Evolutionary conservation across 1,140 invertebrate genomes (phyloP).

Genomic region (Acromyrmex charruanus): DNA sequence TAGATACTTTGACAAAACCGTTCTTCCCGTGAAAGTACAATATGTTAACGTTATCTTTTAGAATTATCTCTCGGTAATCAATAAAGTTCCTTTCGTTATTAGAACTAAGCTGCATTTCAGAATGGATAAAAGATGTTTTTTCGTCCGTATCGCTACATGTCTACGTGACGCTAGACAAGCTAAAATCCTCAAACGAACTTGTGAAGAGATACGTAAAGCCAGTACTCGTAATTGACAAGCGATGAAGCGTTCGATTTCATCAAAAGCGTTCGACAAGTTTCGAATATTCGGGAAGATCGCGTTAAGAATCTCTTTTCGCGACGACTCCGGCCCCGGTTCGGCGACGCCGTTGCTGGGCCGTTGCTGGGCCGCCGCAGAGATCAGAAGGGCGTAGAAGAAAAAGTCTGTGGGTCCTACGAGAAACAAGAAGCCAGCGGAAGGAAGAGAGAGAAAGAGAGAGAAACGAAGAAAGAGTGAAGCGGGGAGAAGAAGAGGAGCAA

Average conservation of each 20-base stretch:
- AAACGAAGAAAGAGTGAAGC: slow-evolving; percentile 49
- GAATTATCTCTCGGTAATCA: not conserved
- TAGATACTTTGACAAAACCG: no score
- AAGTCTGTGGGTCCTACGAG: slow-evolving; percentile 69
- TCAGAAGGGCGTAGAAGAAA: slow-evolving; percentile 74
- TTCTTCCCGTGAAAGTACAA: no score
- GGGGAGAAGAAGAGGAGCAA: slow-evolving; percentile 66
- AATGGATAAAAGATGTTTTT: not conserved
- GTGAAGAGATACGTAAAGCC: no score
- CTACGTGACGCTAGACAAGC: not conserved
- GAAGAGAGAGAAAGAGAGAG: slow-evolving; percentile 60
- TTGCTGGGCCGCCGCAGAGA: slow-evolving; percentile 71
- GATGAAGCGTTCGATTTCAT: not conserved
- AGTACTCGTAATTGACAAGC: not conserved
- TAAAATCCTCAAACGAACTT: no score
- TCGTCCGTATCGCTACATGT: not conserved
- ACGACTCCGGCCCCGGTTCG: slow-evolving; percentile 52
- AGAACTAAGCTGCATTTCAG: not conserved
- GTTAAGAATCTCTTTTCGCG: slow-evolving; percentile 35
- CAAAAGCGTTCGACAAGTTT: not conserved
- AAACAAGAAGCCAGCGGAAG: slow-evolving; percentile 69
- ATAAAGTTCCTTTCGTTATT: not conserved
- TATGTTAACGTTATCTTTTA: not conserved
- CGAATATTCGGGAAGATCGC: slow-evolving; percentile 7
- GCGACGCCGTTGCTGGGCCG: slow-evolving; percentile 76